phyloP scores from a whole-genome alignment of 2,888 invertebrate species.

The Tryphoninae sp. region DNA sequence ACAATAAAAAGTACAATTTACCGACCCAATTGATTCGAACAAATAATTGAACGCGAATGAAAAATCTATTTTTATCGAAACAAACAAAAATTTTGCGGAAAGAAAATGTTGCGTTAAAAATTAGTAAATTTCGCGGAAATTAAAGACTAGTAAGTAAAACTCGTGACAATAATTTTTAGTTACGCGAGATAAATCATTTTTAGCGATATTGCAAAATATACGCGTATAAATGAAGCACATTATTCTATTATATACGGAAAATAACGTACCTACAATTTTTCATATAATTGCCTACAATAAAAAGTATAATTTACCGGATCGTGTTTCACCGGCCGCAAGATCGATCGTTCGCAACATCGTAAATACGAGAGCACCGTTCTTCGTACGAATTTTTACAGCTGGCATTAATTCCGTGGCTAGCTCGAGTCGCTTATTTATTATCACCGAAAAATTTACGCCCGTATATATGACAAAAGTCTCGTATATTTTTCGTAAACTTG shows the following conservation, averaged over 20 bases:
- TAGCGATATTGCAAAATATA: too few relatives aligned
- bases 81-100: too few relatives aligned
- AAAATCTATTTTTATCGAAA: too few relatives aligned
- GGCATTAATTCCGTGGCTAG: conserved; percentile 22
- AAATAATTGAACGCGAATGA: too few relatives aligned
- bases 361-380: not conserved
- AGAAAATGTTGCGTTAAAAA: too few relatives aligned
- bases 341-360: conserved; percentile 24
- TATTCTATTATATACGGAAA: not conserved
- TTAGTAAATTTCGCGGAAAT: too few relatives aligned
- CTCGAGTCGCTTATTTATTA: conserved; percentile 38
- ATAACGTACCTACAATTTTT: not conserved
- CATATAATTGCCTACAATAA: not conserved
- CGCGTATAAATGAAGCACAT: too few relatives aligned
- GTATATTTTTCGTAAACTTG: conserved; percentile 22
- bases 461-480: conserved; percentile 33
- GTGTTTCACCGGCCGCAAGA: conserved; percentile 21
- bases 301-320: conserved; percentile 1
- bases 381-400: conserved; percentile 9
- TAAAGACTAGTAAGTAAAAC: too few relatives aligned
- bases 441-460: conserved; percentile 37
- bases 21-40: too few relatives aligned
- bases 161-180: too few relatives aligned
- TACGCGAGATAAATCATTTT: too few relatives aligned
- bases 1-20: not conserved